Conservation (phyloP, 2,113 vertebrate species). For the Elephas maximus region DNA sequence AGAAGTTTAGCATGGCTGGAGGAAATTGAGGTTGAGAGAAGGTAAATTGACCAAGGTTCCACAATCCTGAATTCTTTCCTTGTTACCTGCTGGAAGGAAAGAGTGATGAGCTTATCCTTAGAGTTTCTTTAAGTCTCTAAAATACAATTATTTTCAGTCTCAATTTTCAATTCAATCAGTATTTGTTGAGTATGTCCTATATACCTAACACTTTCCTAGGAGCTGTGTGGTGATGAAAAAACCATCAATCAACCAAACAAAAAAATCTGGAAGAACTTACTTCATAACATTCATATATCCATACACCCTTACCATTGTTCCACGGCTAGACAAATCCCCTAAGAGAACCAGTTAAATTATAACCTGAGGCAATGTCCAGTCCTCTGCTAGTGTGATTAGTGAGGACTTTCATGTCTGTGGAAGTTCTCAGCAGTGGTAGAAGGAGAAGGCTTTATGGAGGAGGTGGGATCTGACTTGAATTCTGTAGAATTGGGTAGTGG, state of each 20-base stretch:
- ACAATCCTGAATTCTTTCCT: too few relatives aligned
- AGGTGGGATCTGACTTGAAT: too few relatives aligned
- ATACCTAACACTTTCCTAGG: not conserved
- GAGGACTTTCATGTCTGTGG: not conserved
- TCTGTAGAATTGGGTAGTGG: too few relatives aligned
- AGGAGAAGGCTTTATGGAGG: too few relatives aligned
- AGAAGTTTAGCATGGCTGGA: too few relatives aligned
- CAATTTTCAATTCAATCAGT: not conserved
- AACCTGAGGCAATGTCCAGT: not conserved
- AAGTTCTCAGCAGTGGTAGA: too few relatives aligned
- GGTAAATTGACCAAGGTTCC: not conserved
- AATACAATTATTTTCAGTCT: fast-evolving
- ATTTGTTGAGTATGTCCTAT: fast-evolving
- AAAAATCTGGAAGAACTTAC: not conserved
- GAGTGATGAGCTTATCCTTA: fast-evolving
- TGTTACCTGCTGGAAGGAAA: not conserved
- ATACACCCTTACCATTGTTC: too few relatives aligned
- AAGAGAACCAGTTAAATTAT: not conserved
- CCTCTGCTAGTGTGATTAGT: not conserved
- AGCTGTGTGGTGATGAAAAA: not conserved
- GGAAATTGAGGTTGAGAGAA: too few relatives aligned
- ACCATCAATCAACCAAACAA: not conserved
- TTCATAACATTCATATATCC: not conserved
- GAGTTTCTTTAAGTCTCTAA: not conserved
- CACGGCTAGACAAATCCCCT: not conserved